phyloP scores from a whole-genome alignment of 2,113 vertebrate genomes.

The Actinemys pallida region DNA sequence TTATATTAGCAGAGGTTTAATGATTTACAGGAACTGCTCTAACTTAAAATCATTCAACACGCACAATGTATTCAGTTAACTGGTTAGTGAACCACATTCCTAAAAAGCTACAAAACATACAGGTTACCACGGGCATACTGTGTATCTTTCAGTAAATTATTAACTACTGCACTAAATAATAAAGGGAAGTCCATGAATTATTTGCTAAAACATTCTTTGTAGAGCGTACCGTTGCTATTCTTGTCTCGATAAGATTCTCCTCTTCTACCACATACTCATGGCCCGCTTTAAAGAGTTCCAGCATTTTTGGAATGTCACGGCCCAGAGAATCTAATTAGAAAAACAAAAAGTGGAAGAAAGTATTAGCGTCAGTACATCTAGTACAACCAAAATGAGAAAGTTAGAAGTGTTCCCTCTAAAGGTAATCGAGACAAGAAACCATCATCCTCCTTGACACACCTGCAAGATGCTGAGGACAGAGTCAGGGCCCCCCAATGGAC shows the following conservation, averaged over 20 bases:
- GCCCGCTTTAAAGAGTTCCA: constrained; percentile 85
- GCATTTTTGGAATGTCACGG: constrained; percentile 86
- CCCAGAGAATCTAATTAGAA: constrained; percentile 83
- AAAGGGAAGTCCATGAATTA: neutral
- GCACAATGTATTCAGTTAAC: neutral
- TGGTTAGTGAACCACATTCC: neutral
- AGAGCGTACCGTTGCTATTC: constrained; percentile 84
- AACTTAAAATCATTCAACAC: neutral
- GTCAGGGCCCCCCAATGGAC: neutral
- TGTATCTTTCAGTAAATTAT: neutral
- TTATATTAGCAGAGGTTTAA: neutral
- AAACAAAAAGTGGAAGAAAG: neutral
- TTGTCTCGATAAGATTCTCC: constrained; percentile 79
- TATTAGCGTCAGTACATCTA: neutral
- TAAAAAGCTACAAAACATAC: neutral
- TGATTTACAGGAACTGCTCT: neutral
- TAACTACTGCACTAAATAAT: neutral
- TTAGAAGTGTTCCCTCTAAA: neutral
- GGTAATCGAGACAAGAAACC: neutral
- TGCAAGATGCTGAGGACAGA: neutral
- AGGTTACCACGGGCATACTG: accelerated
- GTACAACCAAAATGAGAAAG: neutral
- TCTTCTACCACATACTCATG: constrained; percentile 87
- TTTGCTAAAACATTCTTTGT: neutral
- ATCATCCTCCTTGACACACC: neutral